A percentile compares a stretch with the other conserved stretches of the same genome.
These are phyloP conservation scores for Sitta europaea DNA, from an alignment of 2,113 vertebrate species.

Conservation along the genomic window DNA sequence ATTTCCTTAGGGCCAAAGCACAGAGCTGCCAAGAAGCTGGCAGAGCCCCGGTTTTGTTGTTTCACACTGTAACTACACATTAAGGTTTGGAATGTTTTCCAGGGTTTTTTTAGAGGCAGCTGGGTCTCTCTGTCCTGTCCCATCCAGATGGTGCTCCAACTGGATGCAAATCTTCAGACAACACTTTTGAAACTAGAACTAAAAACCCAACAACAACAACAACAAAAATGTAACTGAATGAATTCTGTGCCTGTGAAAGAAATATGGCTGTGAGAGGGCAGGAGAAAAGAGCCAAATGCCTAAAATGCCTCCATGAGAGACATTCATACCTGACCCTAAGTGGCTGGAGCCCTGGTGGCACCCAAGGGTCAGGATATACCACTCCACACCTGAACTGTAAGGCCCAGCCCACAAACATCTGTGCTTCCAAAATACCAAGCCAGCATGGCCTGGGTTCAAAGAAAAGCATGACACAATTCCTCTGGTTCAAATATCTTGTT, in stretches of 20 bases:
- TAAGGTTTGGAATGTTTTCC: conserved; percentile 10
- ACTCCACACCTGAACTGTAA: neutral
- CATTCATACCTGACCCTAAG: neutral
- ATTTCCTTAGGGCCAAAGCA: neutral
- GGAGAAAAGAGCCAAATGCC: neutral
- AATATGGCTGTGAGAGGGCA: neutral
- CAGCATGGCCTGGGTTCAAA: neutral
- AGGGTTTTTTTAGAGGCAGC: neutral
- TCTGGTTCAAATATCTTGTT: neutral
- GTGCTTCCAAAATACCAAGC: neutral
- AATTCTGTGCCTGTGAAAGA: neutral
- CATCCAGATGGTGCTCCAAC: conserved; percentile 54
- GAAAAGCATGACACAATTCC: neutral
- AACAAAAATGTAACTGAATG: neutral
- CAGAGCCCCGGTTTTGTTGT: neutral
- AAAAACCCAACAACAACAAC: neutral
- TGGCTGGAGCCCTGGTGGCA: neutral
- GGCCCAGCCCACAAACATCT: neutral
- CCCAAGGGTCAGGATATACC: neutral
- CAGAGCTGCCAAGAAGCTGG: neutral
- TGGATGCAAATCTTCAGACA: conserved; percentile 9
- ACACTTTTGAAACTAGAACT: neutral
- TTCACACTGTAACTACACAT: conserved; percentile 53
- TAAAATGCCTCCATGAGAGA: neutral
- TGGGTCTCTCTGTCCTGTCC: neutral